These are phyloP conservation scores for Phylloscopus collybita DNA, from an alignment of 2,797 vertebrate species.

Conservation along the genomic window DNA sequence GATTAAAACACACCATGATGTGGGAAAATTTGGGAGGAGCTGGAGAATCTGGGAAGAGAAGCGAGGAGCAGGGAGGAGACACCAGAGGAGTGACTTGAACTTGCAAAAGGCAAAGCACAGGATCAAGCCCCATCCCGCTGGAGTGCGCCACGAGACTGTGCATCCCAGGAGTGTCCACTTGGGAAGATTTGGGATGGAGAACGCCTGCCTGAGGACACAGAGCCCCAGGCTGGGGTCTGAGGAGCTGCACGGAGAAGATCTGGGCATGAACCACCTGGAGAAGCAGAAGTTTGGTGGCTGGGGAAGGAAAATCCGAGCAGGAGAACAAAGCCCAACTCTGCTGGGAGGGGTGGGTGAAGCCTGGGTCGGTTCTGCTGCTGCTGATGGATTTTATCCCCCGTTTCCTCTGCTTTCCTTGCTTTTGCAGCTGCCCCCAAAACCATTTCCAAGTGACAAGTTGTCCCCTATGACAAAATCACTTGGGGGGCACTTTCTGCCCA, in stretches of 20 bases:
- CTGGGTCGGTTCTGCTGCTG: neutral
- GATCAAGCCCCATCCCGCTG: neutral
- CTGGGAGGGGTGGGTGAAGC: neutral
- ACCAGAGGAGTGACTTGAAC: neutral
- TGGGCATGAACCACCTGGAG: neutral
- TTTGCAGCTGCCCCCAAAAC: neutral
- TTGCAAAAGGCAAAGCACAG: neutral
- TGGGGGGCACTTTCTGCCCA: neutral
- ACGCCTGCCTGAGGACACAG: neutral
- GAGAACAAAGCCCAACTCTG: neutral
- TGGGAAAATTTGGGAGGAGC: neutral
- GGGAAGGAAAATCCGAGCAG: neutral
- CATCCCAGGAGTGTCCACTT: neutral
- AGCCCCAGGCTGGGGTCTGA: neutral
- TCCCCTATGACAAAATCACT: neutral
- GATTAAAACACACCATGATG: fast-evolving
- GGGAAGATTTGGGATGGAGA: neutral
- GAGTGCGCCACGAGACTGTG: neutral
- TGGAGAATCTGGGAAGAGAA: neutral
- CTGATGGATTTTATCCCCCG: neutral
- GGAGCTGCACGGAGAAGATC: neutral
- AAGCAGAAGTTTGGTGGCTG: neutral
- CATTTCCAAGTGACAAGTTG: neutral
- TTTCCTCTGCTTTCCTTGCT: neutral
- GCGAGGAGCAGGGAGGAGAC: neutral